Base-by-base conservation (phyloP, 2,797 vertebrate species). In the Pseudotriccus pelzelni region DNA sequence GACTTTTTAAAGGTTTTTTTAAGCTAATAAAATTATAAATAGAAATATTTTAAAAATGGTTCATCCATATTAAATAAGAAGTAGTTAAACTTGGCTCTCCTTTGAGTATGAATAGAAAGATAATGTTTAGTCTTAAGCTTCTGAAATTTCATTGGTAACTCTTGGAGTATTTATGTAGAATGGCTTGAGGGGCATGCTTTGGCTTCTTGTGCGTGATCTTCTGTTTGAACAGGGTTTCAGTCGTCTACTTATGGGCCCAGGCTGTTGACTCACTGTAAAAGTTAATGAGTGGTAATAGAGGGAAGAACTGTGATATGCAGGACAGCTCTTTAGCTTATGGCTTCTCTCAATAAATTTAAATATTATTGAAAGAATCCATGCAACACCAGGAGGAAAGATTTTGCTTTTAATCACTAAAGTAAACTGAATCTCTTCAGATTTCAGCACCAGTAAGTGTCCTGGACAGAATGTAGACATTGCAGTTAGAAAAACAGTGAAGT, bases 361-460 rank as follows among this genome's bases (percentile, higher is more conserved):
- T 93, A 75, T 87, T 92, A 50, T 87, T 91, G 80, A 93, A 93
- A 72, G 63, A 84, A 67, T 87, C 55, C 41, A 13, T 84, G 41
- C 12, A 70, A 32, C 59, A 88, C 44, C 44, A 74, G 77, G 39
- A 86, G 74, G 69, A 91, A 88, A 30, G 63, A 64, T 88, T 94
- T 90, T 70, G 63, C 47, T 79, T 94, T 88, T 91, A 96, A 93
- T 95, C 91, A 56, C 91, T 94, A 86, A 97, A 97, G 90, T 98
- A 98, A 97, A 97, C 87, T 90, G 95, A 94, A 91, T 96, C 89
- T 86, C 59, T 92, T 96, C 81, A 89, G 84, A 96, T 98, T 98
- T 97, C 92, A 95, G 85, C 94, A 96, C 90, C 94, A 96, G 50
- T 89, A 90, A 95, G 94, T 94, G 78, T 92, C 80, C 58, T 95